Evolutionary conservation across 2,113 vertebrate species (phyloP).

Genomic region (Artemisiospiza belli): DNA sequence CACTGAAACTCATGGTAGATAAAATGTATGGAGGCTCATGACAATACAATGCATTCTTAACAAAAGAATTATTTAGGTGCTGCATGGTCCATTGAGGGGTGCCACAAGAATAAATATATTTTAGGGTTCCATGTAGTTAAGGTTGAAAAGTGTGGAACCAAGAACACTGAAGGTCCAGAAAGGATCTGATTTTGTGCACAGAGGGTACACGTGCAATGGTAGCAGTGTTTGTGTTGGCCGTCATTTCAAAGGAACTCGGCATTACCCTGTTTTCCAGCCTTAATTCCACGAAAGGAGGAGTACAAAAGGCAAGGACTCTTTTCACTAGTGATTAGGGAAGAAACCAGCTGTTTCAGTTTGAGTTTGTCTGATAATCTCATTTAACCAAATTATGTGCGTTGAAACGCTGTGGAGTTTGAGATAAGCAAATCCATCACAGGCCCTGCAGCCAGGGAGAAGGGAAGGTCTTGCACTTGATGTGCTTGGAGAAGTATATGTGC

Average conservation of each 20-base stretch:
- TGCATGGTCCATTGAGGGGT: accelerated
- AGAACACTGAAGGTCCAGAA: not conserved
- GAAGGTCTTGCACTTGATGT: not conserved
- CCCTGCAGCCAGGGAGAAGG: not conserved
- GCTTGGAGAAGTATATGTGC: not conserved
- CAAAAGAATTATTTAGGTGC: not conserved
- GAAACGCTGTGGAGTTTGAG: not conserved
- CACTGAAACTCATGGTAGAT: not conserved
- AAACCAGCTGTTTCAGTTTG: not conserved
- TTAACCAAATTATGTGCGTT: constrained; percentile 20
- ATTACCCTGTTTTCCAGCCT: not conserved
- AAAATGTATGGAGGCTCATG: not conserved
- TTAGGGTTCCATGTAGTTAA: not conserved
- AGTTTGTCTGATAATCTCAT: constrained; percentile 5
- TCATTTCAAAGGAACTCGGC: not conserved
- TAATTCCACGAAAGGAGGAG: not conserved
- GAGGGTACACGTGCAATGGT: not conserved
- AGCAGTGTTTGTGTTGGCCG: not conserved
- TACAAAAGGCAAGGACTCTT: not conserved
- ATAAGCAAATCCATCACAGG: not conserved
- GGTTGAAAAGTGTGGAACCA: not conserved
- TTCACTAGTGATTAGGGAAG: not conserved
- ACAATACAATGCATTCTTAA: not conserved
- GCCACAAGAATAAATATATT: not conserved
- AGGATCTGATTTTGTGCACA: not conserved